Evolutionary conservation across 2,113 vertebrate species (phyloP).

Genomic region (Helogale parvula): DNA sequence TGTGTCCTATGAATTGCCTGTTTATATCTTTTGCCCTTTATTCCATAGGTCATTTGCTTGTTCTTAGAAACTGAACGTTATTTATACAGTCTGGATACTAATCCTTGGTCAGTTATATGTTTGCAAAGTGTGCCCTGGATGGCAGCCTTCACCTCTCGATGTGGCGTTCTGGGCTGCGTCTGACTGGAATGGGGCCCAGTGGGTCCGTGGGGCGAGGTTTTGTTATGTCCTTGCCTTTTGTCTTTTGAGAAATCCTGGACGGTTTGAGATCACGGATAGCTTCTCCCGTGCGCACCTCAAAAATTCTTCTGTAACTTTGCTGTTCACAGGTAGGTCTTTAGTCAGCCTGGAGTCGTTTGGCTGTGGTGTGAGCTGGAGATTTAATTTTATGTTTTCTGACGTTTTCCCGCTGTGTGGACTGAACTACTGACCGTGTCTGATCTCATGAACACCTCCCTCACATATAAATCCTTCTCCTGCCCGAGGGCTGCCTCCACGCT

Average conservation of each 20-base stretch:
- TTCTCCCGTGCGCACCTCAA: not conserved
- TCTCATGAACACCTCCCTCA: not conserved
- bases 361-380: not conserved
- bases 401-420: not conserved
- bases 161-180: not conserved
- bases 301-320: not conserved
- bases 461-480: not conserved
- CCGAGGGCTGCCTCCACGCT: not conserved
- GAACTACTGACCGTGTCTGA: not conserved
- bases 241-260: not conserved
- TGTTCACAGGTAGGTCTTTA: not conserved
- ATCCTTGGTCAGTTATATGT: not conserved
- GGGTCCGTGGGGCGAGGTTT: not conserved
- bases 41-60: not conserved
- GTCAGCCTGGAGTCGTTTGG: not conserved
- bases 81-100: not conserved
- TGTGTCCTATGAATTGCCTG: not conserved
- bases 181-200: not conserved
- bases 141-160: not conserved
- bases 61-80: not conserved
- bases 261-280: not conserved
- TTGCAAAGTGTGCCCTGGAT: not conserved
- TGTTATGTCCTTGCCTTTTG: not conserved
- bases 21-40: not conserved
- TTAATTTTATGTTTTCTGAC: not conserved